These are phyloP conservation scores for Brachionus paranguensis DNA, from an alignment of 1,140 invertebrate genomes.

Conservation along the genomic window DNA sequence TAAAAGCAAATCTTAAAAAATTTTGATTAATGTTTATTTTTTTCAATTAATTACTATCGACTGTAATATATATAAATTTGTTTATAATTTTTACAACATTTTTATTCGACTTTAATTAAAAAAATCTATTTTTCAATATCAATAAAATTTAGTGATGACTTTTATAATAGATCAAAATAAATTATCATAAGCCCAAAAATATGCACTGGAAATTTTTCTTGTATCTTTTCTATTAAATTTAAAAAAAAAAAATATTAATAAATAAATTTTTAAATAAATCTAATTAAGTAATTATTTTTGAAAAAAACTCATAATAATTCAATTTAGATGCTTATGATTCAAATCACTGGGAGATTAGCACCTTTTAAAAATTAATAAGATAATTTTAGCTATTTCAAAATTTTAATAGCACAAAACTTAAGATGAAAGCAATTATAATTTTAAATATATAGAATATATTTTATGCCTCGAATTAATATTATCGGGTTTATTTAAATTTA, in stretches of 20 bases:
- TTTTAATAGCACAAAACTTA: neutral
- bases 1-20: neutral
- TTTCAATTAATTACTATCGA: neutral
- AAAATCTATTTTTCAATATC: neutral
- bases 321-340: neutral
- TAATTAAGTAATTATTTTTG: too few species aligned
- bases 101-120: neutral
- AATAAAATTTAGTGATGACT: neutral
- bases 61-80: neutral
- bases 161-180: too few species aligned
- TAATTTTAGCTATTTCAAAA: neutral
- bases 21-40: neutral
- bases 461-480: neutral
- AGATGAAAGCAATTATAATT: neutral
- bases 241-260: too few species aligned
- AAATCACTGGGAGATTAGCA: neutral
- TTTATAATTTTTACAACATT: neutral
- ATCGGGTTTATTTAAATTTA: neutral
- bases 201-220: too few species aligned
- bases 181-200: too few species aligned
- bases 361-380: neutral
- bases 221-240: too few species aligned
- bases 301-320: too few species aligned
- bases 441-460: neutral
- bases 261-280: too few species aligned